Base-by-base conservation (phyloP, 2,797 vertebrate genomes). In the Smutsia temminckii region DNA sequence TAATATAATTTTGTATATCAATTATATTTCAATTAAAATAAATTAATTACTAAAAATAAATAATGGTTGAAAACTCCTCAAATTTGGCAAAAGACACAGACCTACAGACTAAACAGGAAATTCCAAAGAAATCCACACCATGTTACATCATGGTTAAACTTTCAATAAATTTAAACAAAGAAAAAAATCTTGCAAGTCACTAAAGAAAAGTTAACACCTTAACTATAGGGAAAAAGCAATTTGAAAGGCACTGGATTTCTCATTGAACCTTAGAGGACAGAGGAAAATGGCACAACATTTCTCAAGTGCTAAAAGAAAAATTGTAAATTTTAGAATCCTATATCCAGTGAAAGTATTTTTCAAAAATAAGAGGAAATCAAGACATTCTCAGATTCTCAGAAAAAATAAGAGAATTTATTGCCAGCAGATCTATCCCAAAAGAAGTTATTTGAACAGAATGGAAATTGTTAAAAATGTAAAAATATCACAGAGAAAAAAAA, bases 381-480 rank as follows among this genome's bases (percentile, higher is more conserved):
- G 9, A 78, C 23, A 37, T 37, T 63, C 21, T 55, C 37, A 42
- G n/a, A 37, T 37, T 63, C 21, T 55, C 37, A 42, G 37, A n/a
- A 32, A 49, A 85, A 72, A 25, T 21, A 66, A 79, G 27, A 91
- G 49, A 89, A 64, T 6, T 37, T 89, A 8, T 55, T 66, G 20
- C 17, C 51, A 92, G 25, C 16, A 85, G 20, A 34, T 51, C 7
- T 93, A 57, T 88, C 14, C 37, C 80, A 20, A 74, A 93, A 40
- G 18, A 72, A 74, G 14, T 85, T 89, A 63, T 89, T 63, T 89
- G 66, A 79, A 78, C 21, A 72, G 49, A 69, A 51, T 25, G 4
- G 5, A 95, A 85, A 68, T 75, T 81, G 75, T 86, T 90, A 93
- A 90, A 90, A 74, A 69, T 34, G 53, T 68, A 72, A 80, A 72